A percentile compares a stretch with the other conserved stretches of the same genome.
These are phyloP conservation scores for Pomacea canaliculata DNA, from an alignment of 2,888 invertebrate genomes.

Conservation along the genomic window DNA sequence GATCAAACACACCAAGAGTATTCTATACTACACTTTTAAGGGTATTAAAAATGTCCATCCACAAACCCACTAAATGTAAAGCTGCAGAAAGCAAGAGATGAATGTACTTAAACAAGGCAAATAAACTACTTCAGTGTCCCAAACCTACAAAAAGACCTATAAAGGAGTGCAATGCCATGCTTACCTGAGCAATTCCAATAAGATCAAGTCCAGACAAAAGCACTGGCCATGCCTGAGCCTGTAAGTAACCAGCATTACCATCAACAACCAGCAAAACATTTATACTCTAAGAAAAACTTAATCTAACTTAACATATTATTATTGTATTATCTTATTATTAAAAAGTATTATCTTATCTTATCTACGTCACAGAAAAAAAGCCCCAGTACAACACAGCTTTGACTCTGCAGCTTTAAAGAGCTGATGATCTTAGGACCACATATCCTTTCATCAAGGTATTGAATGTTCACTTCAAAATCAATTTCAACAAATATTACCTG, in stretches of 20 bases:
- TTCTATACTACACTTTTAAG: too few species aligned
- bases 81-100: background rate
- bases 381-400: too few species aligned
- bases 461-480: background rate
- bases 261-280: background rate
- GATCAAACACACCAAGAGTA: too few species aligned
- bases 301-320: too few species aligned
- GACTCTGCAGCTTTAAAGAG: too few species aligned
- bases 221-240: slow-evolving; percentile 95
- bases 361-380: too few species aligned
- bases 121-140: too few species aligned
- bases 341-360: too few species aligned
- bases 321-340: too few species aligned
- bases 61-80: background rate
- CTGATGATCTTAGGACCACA: background rate
- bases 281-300: too few species aligned
- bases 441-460: background rate
- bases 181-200: slow-evolving; percentile 91
- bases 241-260: slow-evolving; percentile 72
- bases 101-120: background rate
- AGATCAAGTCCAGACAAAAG: slow-evolving; percentile 90
- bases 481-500: slow-evolving; percentile 60
- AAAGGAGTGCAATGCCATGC: too few species aligned
- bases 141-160: too few species aligned
- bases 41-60: background rate